Evolutionary conservation across 2,113 vertebrate species (phyloP).

Genomic region (Ascaphus truei): DNA sequence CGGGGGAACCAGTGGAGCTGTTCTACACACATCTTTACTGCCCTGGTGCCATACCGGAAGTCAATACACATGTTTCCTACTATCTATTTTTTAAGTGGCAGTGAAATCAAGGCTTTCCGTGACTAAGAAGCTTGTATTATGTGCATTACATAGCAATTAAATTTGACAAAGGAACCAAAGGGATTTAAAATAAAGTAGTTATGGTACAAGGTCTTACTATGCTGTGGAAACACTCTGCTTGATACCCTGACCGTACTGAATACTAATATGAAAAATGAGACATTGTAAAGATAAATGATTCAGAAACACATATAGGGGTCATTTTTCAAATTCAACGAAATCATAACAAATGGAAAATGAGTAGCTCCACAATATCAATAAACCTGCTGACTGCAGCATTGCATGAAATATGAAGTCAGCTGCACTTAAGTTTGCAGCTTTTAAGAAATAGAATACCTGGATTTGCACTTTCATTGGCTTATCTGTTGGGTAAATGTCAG

Average conservation of each 20-base stretch:
- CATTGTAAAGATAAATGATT: neutral
- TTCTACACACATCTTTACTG: too few species aligned
- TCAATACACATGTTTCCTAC: too few species aligned
- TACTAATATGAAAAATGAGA: neutral
- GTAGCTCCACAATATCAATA: neutral
- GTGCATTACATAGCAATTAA: neutral
- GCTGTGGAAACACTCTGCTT: neutral
- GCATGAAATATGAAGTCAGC: neutral
- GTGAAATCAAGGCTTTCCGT: neutral
- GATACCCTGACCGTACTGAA: neutral
- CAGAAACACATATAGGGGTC: neutral
- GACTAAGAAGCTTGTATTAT: neutral
- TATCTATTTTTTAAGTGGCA: neutral
- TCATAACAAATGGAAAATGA: constrained; percentile 8
- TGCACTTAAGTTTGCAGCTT: constrained; percentile 10
- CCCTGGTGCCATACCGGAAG: too few species aligned
- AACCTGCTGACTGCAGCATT: neutral
- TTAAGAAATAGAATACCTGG: neutral
- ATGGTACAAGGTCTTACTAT: neutral
- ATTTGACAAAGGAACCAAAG: neutral
- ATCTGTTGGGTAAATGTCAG: constrained; percentile 11
- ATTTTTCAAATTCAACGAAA: constrained; percentile 10
- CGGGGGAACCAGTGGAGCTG: too few species aligned
- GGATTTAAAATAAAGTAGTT: neutral
- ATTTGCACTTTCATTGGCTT: constrained; percentile 13